Base-by-base conservation (phyloP, 2,888 invertebrate genomes). In the Selenia dentaria region DNA sequence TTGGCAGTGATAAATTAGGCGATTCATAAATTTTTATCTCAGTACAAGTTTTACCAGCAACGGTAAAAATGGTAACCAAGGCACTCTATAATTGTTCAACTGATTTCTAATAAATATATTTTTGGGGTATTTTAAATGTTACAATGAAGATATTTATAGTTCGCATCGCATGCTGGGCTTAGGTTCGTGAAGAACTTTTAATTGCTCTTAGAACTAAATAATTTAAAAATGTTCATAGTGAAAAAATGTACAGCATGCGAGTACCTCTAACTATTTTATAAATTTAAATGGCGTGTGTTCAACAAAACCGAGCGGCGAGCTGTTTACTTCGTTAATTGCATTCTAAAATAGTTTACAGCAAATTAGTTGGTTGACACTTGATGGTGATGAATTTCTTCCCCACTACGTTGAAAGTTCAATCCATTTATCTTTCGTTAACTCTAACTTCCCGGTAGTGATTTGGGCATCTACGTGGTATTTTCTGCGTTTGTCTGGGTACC, bases 201-300 rank as follows among this genome's bases (percentile, higher is more conserved):
- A 20, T 11, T n/a, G n/a, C n/a, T n/a, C 6, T 20, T 45, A 29
- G 24, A 39, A 39, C 13, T 34, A 9, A 34, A 24, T 11, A 9
- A n/a, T 2, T 8, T 25, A 20, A 22, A 37, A 10, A 12, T 24
- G 6, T 18, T 18, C 6, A 6, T 18, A 6, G 18, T 18, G 6
- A 6, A 12, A 28, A 50, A 5, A 36, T 35, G 31, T 16, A 16
- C 28, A 44, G 53, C 50, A 56, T 56, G 56, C 10, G 32, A 48
- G 37, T 1, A 37, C n/a, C 8, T 34, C 37, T 27, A 16, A 16
- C 1, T 29, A 13, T 27, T 33, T 24, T 16, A 22, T 34, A 2
- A 14, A 29, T 9, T 12, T 26, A 10, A 6, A 22, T 11, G 4
- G 20, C 26, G 34, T 9, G 35, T 37, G 41, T 36, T 36, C 36